These are phyloP conservation scores for Neoitamus cyanurus DNA, from an alignment of 2,888 invertebrate species.

Conservation along the genomic window DNA sequence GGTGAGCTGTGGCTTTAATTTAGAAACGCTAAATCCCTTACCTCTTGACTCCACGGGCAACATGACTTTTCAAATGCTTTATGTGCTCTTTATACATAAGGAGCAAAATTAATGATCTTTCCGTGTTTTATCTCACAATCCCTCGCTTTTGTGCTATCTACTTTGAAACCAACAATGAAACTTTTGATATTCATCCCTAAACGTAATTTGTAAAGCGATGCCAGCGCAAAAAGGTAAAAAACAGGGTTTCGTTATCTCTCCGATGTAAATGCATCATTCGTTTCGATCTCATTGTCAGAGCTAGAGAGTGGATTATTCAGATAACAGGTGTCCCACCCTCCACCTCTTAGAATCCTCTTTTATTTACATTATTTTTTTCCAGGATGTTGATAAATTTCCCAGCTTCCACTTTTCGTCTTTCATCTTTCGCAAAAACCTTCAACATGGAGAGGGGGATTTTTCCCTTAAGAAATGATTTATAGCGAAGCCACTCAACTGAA, in stretches of 20 bases:
- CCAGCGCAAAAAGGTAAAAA: neutral
- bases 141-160: neutral
- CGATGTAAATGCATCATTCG: neutral
- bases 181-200: neutral
- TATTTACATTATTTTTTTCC: neutral
- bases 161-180: neutral
- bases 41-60: neutral
- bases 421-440: neutral
- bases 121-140: neutral
- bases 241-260: neutral
- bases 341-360: neutral
- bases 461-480: neutral
- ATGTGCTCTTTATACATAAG: neutral
- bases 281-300: neutral
- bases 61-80: neutral
- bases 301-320: neutral
- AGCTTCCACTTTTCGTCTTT: neutral
- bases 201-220: neutral
- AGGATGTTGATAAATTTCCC: neutral
- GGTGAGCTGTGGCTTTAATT: neutral
- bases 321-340: neutral
- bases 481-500: neutral
- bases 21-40: neutral
- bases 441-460: neutral
- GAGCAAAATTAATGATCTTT: neutral